Conservation (phyloP, 1,140 invertebrate genomes). For the Ceratosolen solmsi region DNA sequence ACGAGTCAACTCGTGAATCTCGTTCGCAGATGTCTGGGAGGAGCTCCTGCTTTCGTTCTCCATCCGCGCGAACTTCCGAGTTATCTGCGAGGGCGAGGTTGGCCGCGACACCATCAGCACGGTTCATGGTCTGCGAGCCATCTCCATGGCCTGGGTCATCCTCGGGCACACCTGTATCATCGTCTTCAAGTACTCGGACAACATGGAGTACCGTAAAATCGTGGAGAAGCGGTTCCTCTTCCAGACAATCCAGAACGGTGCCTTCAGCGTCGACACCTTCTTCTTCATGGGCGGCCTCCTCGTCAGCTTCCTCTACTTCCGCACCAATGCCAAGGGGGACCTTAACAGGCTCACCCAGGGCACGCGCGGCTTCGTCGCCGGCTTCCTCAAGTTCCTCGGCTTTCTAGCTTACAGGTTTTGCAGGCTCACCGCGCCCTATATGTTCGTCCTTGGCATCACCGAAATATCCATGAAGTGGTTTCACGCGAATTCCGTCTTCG, state of each 20-base stretch:
- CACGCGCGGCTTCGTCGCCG: slow-evolving; percentile 79
- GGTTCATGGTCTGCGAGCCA: slow-evolving; percentile 85
- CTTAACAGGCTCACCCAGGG: slow-evolving; percentile 83
- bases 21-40: slow-evolving; percentile 75
- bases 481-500: slow-evolving; percentile 85
- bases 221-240: slow-evolving; percentile 87
- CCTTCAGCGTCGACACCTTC: slow-evolving; percentile 93
- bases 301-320: slow-evolving; percentile 88
- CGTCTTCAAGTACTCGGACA: slow-evolving; percentile 89
- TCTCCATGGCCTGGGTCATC: slow-evolving; percentile 95
- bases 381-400: slow-evolving; percentile 84
- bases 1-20: not conserved
- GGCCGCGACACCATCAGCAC: slow-evolving; percentile 87
- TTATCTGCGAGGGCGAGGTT: slow-evolving; percentile 84
- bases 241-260: slow-evolving; percentile 88
- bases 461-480: slow-evolving; percentile 89
- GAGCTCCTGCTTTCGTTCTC: slow-evolving; percentile 87
- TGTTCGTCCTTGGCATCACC: slow-evolving; percentile 86
- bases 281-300: slow-evolving; percentile 90
- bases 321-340: slow-evolving; percentile 86
- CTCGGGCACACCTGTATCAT: slow-evolving; percentile 91
- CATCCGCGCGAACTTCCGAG: slow-evolving; percentile 81
- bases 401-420: slow-evolving; percentile 84
- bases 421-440: slow-evolving; percentile 87
- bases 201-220: slow-evolving; percentile 84